Evolutionary conservation across 2,888 invertebrate species (phyloP).

Genomic region (Tinea pellionella): DNA sequence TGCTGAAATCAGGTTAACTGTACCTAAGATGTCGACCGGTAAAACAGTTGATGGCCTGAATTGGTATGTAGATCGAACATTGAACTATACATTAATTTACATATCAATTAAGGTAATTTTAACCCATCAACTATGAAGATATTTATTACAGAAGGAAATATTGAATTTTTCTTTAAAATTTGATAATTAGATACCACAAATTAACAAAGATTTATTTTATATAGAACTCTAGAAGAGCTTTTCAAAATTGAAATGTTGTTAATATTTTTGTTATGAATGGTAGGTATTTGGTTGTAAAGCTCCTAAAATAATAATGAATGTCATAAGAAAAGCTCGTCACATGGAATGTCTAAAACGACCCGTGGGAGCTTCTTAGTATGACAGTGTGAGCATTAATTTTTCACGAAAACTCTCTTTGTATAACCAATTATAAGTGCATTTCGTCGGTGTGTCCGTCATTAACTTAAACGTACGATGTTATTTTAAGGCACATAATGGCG

Average conservation of each 20-base stretch:
- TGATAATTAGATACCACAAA: no score
- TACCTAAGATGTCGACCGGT: neutral
- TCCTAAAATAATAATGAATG: neutral
- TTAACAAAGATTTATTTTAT: no score
- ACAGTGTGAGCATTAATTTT: constrained; percentile 38
- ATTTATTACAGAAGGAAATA: neutral
- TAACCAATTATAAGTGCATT: constrained; percentile 67
- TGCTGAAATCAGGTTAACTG: neutral
- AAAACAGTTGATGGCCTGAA: neutral
- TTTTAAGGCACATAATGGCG: constrained; percentile 65
- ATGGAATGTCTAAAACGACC: neutral
- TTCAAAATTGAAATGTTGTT: no score
- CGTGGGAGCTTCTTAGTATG: constrained; percentile 9
- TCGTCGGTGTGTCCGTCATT: constrained; percentile 67
- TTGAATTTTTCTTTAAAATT: no score
- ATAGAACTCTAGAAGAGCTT: no score
- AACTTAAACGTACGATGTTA: constrained; percentile 70
- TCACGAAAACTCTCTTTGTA: constrained; percentile 61
- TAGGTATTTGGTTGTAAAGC: no score
- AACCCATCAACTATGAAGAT: constrained; percentile 21
- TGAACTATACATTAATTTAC: constrained; percentile 47
- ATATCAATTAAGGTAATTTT: constrained; percentile 45
- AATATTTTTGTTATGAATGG: no score
- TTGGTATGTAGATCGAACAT: constrained; percentile 27
- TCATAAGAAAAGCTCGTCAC: neutral